These are phyloP conservation scores for Fragum whitleyi DNA, from an alignment of 2,888 invertebrate species.

Conservation along the genomic window DNA sequence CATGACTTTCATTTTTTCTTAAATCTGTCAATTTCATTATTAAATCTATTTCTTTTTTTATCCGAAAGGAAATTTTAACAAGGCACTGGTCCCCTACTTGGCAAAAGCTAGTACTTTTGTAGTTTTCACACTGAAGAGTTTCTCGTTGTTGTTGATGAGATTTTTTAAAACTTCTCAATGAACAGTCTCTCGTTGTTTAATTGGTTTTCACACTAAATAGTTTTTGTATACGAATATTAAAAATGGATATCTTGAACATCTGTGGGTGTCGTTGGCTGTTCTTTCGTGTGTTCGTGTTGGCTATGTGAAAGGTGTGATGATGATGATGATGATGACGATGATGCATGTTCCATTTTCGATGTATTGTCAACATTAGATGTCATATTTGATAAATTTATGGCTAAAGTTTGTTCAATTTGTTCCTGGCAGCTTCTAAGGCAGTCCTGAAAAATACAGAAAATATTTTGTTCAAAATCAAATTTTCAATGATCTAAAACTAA, in stretches of 20 bases:
- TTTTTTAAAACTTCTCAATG: background rate
- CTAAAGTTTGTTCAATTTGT: constrained; percentile 82
- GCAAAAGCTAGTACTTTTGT: background rate
- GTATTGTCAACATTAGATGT: constrained; percentile 50
- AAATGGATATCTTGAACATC: constrained; percentile 94
- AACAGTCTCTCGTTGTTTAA: background rate
- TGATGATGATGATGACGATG: constrained; percentile 51
- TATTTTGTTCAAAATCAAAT: no score
- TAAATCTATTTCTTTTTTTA: no score
- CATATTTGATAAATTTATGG: constrained; percentile 76
- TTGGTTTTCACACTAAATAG: no score
- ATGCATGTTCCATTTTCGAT: constrained; percentile 67
- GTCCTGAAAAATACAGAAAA: constrained; percentile 77
- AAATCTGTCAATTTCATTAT: no score
- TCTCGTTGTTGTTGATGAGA: no score
- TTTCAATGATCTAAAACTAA: no score
- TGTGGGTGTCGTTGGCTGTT: constrained; percentile 91
- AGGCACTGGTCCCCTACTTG: background rate
- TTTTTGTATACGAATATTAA: constrained; percentile 80
- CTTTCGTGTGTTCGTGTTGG: constrained; percentile 68
- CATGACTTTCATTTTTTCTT: no score
- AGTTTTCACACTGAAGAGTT: background rate
- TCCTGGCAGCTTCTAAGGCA: constrained; percentile 83
- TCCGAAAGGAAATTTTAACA: no score
- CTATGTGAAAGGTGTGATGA: constrained; percentile 38